These are phyloP conservation scores for Drosophila crucigera DNA, from an alignment of 2,888 invertebrate species.

Conservation along the genomic window DNA sequence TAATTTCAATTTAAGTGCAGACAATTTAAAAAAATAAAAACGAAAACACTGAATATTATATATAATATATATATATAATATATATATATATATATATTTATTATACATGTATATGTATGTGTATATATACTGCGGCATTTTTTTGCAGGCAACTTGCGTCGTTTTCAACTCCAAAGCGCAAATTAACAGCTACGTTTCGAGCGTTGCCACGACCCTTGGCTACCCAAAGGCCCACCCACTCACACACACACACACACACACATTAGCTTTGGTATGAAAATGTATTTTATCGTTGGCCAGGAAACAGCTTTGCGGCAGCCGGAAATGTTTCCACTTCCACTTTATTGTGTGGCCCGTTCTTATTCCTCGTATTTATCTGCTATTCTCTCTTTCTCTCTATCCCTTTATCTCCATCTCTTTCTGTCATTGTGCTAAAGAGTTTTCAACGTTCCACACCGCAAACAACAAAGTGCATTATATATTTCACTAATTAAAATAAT, in stretches of 20 bases:
- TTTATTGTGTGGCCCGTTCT: conserved; percentile 58
- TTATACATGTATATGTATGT: conserved; percentile 1
- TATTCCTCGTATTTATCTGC: conserved; percentile 44
- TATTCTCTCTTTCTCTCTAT: conserved; percentile 11
- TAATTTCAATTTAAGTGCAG: conserved; percentile 82
- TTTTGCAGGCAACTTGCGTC: conserved; percentile 23
- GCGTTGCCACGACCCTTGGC: conserved; percentile 25
- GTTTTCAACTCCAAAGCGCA: conserved; percentile 64
- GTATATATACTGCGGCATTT: conserved; percentile 25
- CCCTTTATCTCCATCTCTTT: not conserved
- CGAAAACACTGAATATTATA: conserved; percentile 4
- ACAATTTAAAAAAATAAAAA: conserved; percentile 64
- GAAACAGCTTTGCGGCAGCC: conserved; percentile 80
- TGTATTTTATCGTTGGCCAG: conserved; percentile 81
- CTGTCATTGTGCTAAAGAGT: conserved; percentile 25
- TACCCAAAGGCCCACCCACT: conserved; percentile 25
- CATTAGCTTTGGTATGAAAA: conserved; percentile 74
- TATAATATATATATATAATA: conserved; percentile 3
- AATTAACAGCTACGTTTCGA: conserved; percentile 70
- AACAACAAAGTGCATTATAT: conserved; percentile 69
- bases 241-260: conserved; percentile 22
- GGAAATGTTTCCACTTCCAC: conserved; percentile 78
- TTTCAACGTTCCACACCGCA: conserved; percentile 37
- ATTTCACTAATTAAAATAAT: conserved; percentile 79
- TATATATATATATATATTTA: not conserved